These are phyloP conservation scores for Teinopalpus imperialis DNA, from an alignment of 2,888 invertebrate species.

Conservation along the genomic window DNA sequence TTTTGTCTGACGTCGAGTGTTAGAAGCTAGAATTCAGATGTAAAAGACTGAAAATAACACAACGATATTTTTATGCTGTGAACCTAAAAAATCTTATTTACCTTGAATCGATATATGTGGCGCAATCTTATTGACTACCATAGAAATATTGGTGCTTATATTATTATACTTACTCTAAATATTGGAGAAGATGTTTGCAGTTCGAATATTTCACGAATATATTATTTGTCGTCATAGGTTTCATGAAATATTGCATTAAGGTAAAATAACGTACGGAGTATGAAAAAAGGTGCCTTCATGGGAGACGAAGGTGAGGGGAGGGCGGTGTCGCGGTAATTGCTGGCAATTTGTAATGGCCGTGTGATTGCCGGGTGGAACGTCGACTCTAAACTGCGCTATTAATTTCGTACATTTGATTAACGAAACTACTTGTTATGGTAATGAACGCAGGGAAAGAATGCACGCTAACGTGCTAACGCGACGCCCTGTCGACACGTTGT, in stretches of 20 bases:
- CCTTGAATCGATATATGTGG: too few relatives aligned
- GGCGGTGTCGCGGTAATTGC: slow-evolving; percentile 69
- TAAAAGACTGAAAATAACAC: not conserved
- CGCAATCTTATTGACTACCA: too few relatives aligned
- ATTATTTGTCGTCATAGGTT: too few relatives aligned
- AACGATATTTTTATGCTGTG: too few relatives aligned
- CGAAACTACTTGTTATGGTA: slow-evolving; percentile 81
- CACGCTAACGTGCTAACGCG: slow-evolving; percentile 73
- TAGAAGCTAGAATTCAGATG: slow-evolving; percentile 13
- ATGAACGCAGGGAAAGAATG: slow-evolving; percentile 78
- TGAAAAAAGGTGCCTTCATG: slow-evolving; percentile 47
- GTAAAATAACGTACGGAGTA: slow-evolving; percentile 46
- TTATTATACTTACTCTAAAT: too few relatives aligned
- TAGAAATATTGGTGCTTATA: too few relatives aligned
- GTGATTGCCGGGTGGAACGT: slow-evolving; percentile 77
- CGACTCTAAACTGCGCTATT: slow-evolving; percentile 78
- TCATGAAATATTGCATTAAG: too few relatives aligned
- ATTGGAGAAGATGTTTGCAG: too few relatives aligned
- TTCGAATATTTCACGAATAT: too few relatives aligned
- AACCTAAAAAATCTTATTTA: too few relatives aligned
- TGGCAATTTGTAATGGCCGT: slow-evolving; percentile 78
- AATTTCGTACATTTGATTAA: slow-evolving; percentile 82
- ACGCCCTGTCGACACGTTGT: slow-evolving; percentile 75
- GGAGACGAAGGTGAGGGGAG: slow-evolving; percentile 49
- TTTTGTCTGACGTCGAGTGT: slow-evolving; percentile 21